Percentiles rank a stretch among this genome's conserved stretches.
These are phyloP conservation scores for Pelecanoides urinatrix DNA, from an alignment of 2,113 vertebrate species.

Conservation along the genomic window DNA sequence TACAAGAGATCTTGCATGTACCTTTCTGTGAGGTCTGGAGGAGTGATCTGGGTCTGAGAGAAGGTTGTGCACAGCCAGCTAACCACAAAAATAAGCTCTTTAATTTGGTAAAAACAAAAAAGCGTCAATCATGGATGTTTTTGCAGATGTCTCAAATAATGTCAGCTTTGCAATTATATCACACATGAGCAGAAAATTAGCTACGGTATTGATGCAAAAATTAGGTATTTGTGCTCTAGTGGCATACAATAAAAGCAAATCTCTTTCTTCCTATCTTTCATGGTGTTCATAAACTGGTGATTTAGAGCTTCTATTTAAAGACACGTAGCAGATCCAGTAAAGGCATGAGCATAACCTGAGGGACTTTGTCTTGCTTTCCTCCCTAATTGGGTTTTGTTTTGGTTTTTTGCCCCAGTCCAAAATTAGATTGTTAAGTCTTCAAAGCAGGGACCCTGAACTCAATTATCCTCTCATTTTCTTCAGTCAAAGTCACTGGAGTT, in stretches of 20 bases:
- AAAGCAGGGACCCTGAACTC: slow-evolving; percentile 49
- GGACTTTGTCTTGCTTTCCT: slow-evolving; percentile 22
- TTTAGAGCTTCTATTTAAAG: slow-evolving; percentile 34
- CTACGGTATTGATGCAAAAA: not conserved
- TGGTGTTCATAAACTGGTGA: not conserved
- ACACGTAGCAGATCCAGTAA: not conserved
- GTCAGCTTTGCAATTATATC: not conserved
- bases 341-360: slow-evolving; percentile 20
- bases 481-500: slow-evolving; percentile 11
- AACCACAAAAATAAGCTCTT: not conserved
- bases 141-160: not conserved
- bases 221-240: not conserved
- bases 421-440: slow-evolving; percentile 40
- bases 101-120: not conserved
- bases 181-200: not conserved
- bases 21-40: not conserved
- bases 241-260: not conserved
- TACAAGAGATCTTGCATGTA: not conserved
- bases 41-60: not conserved
- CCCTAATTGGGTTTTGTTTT: slow-evolving; percentile 50
- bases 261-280: not conserved
- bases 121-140: not conserved
- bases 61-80: not conserved
- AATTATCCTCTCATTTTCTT: slow-evolving; percentile 41
- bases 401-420: not conserved